phyloP scores from a whole-genome alignment of 2,888 invertebrate species.

The Nephrotoma guestfalica region DNA sequence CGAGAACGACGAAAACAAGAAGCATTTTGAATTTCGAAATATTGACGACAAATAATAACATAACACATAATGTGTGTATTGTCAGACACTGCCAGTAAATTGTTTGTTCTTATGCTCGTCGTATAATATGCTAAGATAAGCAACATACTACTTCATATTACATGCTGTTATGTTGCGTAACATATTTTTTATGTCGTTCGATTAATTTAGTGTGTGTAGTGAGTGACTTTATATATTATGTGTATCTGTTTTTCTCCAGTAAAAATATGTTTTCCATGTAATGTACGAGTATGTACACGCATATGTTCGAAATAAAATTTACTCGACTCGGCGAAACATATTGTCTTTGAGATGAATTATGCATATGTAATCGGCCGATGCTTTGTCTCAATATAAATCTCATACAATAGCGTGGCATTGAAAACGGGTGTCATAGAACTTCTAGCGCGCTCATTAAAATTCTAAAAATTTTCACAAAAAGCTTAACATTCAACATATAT shows the following conservation, averaged over 20 bases:
- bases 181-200: background rate
- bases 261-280: background rate
- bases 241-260: background rate
- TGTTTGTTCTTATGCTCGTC: background rate
- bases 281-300: background rate
- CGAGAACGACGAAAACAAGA: background rate
- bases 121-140: background rate
- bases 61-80: background rate
- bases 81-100: background rate
- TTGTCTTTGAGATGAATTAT: no score
- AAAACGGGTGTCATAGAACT: background rate
- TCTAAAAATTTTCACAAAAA: background rate
- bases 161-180: background rate
- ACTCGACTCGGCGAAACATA: background rate
- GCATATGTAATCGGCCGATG: no score
- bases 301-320: background rate
- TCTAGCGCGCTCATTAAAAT: background rate
- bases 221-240: background rate
- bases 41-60: background rate
- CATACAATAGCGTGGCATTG: background rate
- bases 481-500: background rate
- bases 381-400: no score
- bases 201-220: background rate
- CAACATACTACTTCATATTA: background rate
- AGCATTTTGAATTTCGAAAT: background rate